phyloP scores from a whole-genome alignment of 2,797 vertebrate genomes.

The Periophthalmus magnuspinnatus region DNA sequence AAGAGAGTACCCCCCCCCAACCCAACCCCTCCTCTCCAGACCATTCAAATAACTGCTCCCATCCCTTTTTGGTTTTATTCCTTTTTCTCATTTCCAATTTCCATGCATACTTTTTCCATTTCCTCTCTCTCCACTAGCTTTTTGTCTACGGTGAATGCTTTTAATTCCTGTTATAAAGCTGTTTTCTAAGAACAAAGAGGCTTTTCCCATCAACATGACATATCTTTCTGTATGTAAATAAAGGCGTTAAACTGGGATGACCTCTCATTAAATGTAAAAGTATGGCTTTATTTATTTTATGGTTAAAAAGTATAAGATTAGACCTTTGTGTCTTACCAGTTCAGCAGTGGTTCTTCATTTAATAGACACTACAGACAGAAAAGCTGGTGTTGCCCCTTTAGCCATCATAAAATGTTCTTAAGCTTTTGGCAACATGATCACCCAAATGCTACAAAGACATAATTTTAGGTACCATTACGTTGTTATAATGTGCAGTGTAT shows the following conservation, averaged over 20 bases:
- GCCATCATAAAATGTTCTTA: too few relatives aligned
- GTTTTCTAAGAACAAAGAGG: neutral
- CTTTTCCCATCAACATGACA: neutral
- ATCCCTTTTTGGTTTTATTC: slow-evolving; percentile 25
- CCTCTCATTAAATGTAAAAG: neutral
- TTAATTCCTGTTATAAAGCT: slow-evolving; percentile 16
- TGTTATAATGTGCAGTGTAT: neutral
- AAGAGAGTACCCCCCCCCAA: slow-evolving; percentile 40
- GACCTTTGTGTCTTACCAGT: neutral
- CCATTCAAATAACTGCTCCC: slow-evolving; percentile 19
- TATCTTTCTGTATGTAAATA: slow-evolving; percentile 1
- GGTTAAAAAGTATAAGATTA: too few relatives aligned
- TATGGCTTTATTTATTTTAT: neutral
- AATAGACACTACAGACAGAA: neutral
- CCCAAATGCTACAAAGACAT: neutral
- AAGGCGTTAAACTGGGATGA: neutral
- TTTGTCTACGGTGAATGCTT: slow-evolving; percentile 3
- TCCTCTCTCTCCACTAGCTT: slow-evolving; percentile 7
- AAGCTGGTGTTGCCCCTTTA: too few relatives aligned
- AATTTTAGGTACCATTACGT: neutral
- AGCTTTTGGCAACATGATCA: neutral
- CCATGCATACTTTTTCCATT: neutral
- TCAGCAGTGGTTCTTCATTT: neutral
- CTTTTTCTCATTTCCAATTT: slow-evolving; percentile 21
- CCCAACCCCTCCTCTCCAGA: slow-evolving; percentile 28